Percentiles rank a stretch among this genome's conserved stretches.
These are phyloP conservation scores for Conopomorpha cramerella DNA, from an alignment of 1,140 invertebrate species.

Conservation along the genomic window DNA sequence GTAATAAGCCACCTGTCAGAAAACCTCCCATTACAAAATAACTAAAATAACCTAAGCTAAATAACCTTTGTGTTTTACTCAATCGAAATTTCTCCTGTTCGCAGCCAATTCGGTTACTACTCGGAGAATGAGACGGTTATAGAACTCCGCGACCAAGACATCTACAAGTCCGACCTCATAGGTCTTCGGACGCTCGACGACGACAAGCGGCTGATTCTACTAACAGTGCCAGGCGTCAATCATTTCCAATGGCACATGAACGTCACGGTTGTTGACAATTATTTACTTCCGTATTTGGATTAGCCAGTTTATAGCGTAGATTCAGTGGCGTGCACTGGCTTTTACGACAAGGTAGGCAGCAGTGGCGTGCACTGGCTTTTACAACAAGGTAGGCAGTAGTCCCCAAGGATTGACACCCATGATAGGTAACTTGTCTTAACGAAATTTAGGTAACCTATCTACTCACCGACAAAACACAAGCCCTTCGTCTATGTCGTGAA, in stretches of 20 bases:
- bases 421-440: no score
- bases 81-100: constrained; percentile 22
- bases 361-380: no score
- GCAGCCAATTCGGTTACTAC: constrained; percentile 86
- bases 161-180: constrained; percentile 77
- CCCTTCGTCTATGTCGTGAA: constrained; percentile 11
- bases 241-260: constrained; percentile 86
- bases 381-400: no score
- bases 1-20: no score
- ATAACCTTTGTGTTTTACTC: constrained; percentile 5
- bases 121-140: constrained; percentile 74
- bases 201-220: constrained; percentile 65
- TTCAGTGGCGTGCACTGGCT: no score
- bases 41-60: constrained; percentile 1
- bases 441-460: no score
- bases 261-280: constrained; percentile 73
- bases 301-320: constrained; percentile 29
- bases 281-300: constrained; percentile 80
- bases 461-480: no score
- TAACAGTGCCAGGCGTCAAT: constrained; percentile 73
- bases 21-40: neutral
- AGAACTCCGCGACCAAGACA: constrained; percentile 70
- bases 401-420: no score
- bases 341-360: no score
- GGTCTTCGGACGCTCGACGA: constrained; percentile 77